Conservation (phyloP, 2,888 invertebrate species). For the Eupsilia transversa region DNA sequence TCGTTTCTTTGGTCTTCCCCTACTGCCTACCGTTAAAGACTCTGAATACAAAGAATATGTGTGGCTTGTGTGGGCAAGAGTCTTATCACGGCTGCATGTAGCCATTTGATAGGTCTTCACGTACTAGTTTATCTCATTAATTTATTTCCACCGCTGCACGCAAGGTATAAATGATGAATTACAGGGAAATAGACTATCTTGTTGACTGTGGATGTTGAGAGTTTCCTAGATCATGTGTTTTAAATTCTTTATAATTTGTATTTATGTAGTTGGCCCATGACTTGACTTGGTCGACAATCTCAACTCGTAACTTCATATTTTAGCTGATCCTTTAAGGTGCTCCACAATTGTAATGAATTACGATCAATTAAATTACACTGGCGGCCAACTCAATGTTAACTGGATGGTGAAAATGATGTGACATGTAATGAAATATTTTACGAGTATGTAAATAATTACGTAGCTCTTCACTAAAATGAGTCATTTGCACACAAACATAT, state of each 20-base stretch:
- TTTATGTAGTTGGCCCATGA: not conserved
- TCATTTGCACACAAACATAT: conserved; percentile 53
- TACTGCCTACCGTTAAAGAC: no score
- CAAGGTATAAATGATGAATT: not conserved
- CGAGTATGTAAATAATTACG: conserved; percentile 35
- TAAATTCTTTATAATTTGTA: not conserved
- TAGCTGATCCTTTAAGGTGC: not conserved
- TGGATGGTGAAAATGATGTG: conserved; percentile 33
- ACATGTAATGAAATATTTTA: conserved; percentile 45
- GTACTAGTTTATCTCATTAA: conserved; percentile 28
- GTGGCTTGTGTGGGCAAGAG: not conserved
- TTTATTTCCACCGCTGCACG: conserved; percentile 18
- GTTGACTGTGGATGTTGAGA: not conserved
- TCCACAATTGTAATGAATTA: not conserved
- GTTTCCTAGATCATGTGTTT: not conserved
- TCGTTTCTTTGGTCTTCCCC: no score
- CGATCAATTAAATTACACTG: not conserved
- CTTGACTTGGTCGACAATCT: not conserved
- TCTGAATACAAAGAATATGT: conserved; percentile 4
- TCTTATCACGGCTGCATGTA: conserved; percentile 3
- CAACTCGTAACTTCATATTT: not conserved
- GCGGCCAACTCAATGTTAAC: conserved; percentile 18
- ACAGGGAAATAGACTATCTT: not conserved
- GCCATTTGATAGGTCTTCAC: conserved; percentile 22
- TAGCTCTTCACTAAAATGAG: conserved; percentile 40